Conservation (phyloP, 2,797 vertebrate species). For the Poeciliopsis paucimaculata region DNA sequence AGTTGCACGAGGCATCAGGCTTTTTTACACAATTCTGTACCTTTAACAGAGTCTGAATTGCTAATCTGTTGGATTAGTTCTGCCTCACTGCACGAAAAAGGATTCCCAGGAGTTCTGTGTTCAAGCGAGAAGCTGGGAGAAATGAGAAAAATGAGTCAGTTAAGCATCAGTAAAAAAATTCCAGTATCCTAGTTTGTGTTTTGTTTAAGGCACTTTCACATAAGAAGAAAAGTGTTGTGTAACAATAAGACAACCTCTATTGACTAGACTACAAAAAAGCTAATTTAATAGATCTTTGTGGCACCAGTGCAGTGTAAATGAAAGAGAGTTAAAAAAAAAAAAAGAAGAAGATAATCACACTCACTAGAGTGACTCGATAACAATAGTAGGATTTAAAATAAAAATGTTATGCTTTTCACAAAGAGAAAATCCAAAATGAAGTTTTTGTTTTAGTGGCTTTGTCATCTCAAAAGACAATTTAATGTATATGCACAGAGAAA, state of each 20-base stretch:
- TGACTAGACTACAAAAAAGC: constrained; percentile 24
- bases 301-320: constrained; percentile 29
- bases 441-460: constrained; percentile 33
- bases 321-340: constrained; percentile 21
- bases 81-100: constrained; percentile 36
- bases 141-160: constrained; percentile 8
- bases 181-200: constrained; percentile 11
- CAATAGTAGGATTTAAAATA: constrained; percentile 45
- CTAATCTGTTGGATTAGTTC: constrained; percentile 53
- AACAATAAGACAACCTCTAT: constrained; percentile 13
- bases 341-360: constrained; percentile 7
- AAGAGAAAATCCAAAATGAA: constrained; percentile 33
- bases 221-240: constrained; percentile 16
- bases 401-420: constrained; percentile 38
- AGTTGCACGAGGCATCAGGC: constrained; percentile 6
- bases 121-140: constrained; percentile 40
- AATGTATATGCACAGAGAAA: constrained; percentile 37
- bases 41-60: constrained; percentile 51
- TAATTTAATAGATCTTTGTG: constrained; percentile 20
- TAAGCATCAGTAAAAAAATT: constrained; percentile 28
- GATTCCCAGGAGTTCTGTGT: constrained; percentile 32
- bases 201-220: constrained; percentile 20
- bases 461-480: constrained; percentile 28
- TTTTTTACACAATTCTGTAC: constrained; percentile 10
- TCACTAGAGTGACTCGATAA: constrained; percentile 15